These are phyloP conservation scores for Acronicta aceris DNA, from an alignment of 2,888 invertebrate genomes.

Conservation along the genomic window DNA sequence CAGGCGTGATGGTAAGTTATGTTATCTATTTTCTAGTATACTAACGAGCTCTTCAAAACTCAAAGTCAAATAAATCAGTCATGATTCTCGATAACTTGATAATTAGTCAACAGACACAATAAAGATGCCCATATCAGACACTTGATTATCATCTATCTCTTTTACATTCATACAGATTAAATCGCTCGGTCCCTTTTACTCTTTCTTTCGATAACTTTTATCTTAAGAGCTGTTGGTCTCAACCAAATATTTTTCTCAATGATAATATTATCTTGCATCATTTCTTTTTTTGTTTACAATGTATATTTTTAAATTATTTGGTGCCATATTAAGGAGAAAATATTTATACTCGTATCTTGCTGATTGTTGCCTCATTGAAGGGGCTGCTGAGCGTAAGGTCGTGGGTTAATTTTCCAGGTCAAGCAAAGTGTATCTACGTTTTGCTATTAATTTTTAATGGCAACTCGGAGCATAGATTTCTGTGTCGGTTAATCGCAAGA, in stretches of 20 bases:
- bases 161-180: conserved; percentile 8
- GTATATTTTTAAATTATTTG: conserved; percentile 7
- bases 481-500: too few species aligned
- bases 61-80: conserved; percentile 21
- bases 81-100: conserved; percentile 20
- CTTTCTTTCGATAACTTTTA: conserved; percentile 36
- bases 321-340: too few species aligned
- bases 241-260: conserved; percentile 15
- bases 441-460: too few species aligned
- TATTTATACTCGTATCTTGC: too few species aligned
- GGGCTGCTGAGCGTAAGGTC: too few species aligned
- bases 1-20: too few species aligned
- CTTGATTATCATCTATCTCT: conserved; percentile 21
- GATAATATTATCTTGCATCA: conserved; percentile 33
- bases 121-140: conserved; percentile 16
- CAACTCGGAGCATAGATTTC: too few species aligned
- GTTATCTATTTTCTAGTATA: too few species aligned
- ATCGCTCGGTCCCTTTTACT: conserved; percentile 21
- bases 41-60: background rate
- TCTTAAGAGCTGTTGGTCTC: conserved; percentile 38
- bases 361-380: too few species aligned
- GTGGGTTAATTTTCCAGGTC: too few species aligned
- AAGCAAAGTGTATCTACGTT: too few species aligned
- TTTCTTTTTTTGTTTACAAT: conserved; percentile 16
- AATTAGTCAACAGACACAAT: conserved; percentile 31